Evolutionary conservation across 2,888 invertebrate species (phyloP).

Genomic region (Diachrysia chrysitis): DNA sequence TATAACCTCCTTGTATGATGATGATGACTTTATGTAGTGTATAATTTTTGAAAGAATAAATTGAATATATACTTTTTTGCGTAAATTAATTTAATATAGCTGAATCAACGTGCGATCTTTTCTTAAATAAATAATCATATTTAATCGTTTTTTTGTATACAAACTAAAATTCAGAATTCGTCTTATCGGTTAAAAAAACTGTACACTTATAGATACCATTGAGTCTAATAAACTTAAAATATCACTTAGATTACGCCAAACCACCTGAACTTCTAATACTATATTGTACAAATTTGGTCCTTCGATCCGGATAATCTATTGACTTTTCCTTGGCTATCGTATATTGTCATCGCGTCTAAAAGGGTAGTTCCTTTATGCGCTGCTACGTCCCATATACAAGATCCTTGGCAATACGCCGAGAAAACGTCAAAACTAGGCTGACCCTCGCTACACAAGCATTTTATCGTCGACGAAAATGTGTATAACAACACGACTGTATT

Average conservation of each 20-base stretch:
- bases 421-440: constrained; percentile 8
- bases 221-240: too few relatives aligned
- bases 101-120: too few relatives aligned
- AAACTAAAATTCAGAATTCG: too few relatives aligned
- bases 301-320: constrained; percentile 7
- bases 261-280: neutral
- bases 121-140: too few relatives aligned
- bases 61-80: too few relatives aligned
- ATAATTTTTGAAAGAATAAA: neutral
- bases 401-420: constrained; percentile 6
- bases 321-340: constrained; percentile 5
- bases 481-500: constrained; percentile 2
- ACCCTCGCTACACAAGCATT: constrained; percentile 1
- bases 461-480: constrained; percentile 3
- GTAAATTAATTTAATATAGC: too few relatives aligned
- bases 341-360: constrained; percentile 8
- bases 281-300: neutral
- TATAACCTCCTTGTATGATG: neutral
- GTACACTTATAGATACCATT: too few relatives aligned
- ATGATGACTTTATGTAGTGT: neutral
- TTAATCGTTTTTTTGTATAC: too few relatives aligned
- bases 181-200: too few relatives aligned
- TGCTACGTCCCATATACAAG: constrained; percentile 6
- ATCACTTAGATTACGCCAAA: too few relatives aligned
- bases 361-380: constrained; percentile 7